phyloP scores from a whole-genome alignment of 1,140 invertebrate species.

The Nasonia giraulti region DNA sequence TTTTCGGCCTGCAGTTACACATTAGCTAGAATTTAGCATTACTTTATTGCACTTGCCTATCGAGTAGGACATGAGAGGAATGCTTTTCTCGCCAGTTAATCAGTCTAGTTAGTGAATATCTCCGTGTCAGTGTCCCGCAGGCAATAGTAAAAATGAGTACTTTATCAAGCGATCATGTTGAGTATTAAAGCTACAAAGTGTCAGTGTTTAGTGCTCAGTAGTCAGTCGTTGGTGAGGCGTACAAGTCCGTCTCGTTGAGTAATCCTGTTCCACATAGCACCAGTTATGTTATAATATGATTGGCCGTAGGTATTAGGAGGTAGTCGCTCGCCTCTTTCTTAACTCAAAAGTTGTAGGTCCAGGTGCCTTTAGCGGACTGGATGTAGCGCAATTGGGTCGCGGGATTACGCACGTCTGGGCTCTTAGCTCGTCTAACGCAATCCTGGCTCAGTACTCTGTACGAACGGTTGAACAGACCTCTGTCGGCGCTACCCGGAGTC shows the following conservation, averaged over 20 bases:
- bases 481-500: not conserved
- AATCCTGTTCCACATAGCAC: not conserved
- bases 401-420: slow-evolving; percentile 58
- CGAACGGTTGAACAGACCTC: slow-evolving; percentile 54
- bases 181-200: slow-evolving; percentile 26
- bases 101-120: slow-evolving; percentile 38
- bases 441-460: slow-evolving; percentile 62
- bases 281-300: not conserved
- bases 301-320: not conserved
- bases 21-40: slow-evolving; percentile 22
- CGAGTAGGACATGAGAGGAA: slow-evolving; percentile 30
- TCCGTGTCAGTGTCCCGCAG: not conserved
- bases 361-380: slow-evolving; percentile 69
- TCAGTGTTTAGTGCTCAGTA: not conserved
- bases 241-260: not conserved
- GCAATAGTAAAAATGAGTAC: slow-evolving; percentile 19
- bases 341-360: slow-evolving; percentile 70
- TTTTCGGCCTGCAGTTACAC: not conserved
- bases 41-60: slow-evolving; percentile 41
- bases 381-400: slow-evolving; percentile 65
- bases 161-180: slow-evolving; percentile 7
- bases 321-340: not conserved
- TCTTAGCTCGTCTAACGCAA: slow-evolving; percentile 59
- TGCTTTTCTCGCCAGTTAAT: slow-evolving; percentile 15
- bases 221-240: not conserved